These are phyloP conservation scores for Drosophila paranaensis DNA, from an alignment of 2,888 invertebrate species.

Conservation along the genomic window DNA sequence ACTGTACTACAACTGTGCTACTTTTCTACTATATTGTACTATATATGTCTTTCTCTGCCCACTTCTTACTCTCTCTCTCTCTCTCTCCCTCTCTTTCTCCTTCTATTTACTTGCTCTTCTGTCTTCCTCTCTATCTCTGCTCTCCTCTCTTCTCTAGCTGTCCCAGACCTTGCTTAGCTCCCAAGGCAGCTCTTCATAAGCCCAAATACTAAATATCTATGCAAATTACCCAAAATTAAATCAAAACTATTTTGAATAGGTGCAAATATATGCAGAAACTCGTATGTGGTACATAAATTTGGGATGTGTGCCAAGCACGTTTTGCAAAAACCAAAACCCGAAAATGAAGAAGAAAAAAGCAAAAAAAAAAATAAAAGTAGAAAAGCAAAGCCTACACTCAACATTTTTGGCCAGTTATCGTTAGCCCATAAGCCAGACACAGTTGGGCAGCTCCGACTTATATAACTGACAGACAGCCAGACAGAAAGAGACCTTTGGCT, in stretches of 20 bases:
- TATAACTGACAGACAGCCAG: conserved; percentile 33
- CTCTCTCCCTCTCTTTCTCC: background rate
- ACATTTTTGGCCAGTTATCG: conserved; percentile 38
- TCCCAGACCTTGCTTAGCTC: conserved; percentile 1
- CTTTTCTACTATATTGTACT: background rate
- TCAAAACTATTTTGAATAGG: conserved; percentile 26
- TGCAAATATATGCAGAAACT: conserved; percentile 27
- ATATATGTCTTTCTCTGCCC: background rate
- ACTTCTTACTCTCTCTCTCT: background rate
- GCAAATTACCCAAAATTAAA: conserved; percentile 26
- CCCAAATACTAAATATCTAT: conserved; percentile 23
- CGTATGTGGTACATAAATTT: conserved; percentile 9
- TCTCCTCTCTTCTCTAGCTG: background rate
- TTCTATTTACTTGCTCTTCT: background rate
- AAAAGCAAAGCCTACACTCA: conserved; percentile 45
- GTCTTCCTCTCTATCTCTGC: background rate
- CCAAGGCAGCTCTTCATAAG: conserved; percentile 2
- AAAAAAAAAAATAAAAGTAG: conserved; percentile 23
- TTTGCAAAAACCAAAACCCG: conserved; percentile 41
- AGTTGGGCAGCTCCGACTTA: conserved; percentile 30
- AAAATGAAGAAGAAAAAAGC: conserved; percentile 30
- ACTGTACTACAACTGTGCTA: background rate
- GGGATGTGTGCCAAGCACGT: conserved; percentile 75
- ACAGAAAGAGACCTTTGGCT: conserved; percentile 24
- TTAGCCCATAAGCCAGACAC: conserved; percentile 18